These are phyloP conservation scores for Rhopalosiphum nymphaeae DNA, from an alignment of 2,888 invertebrate genomes.

Conservation along the genomic window DNA sequence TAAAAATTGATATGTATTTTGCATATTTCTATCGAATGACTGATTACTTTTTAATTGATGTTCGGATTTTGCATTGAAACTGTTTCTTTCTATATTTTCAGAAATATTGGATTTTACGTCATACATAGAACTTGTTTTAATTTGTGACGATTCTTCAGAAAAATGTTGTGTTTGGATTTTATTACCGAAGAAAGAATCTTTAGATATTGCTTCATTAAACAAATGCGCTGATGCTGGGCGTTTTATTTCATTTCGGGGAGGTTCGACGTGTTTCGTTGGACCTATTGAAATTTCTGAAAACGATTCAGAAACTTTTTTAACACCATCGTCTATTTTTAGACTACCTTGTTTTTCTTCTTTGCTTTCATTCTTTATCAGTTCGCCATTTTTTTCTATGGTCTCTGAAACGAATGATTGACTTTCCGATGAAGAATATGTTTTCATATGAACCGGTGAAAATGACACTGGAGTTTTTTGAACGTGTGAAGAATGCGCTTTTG, in stretches of 20 bases:
- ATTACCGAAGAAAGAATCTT: not conserved
- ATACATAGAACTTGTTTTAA: not conserved
- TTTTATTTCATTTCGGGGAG: slow-evolving; percentile 34
- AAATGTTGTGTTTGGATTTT: not conserved
- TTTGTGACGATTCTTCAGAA: not conserved
- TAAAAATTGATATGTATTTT: slow-evolving; percentile 19
- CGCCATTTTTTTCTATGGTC: slow-evolving; percentile 25
- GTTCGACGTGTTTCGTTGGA: slow-evolving; percentile 36
- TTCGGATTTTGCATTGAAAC: not conserved
- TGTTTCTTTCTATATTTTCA: slow-evolving; percentile 26
- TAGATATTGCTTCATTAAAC: slow-evolving; percentile 17
- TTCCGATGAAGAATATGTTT: slow-evolving; percentile 49
- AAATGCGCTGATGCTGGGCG: slow-evolving; percentile 22
- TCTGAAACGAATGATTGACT: slow-evolving; percentile 43
- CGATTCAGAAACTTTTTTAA: slow-evolving; percentile 33
- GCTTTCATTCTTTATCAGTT: slow-evolving; percentile 33
- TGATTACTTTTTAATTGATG: not conserved
- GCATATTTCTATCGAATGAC: not conserved
- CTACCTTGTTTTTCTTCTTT: slow-evolving; percentile 42
- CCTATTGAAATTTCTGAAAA: slow-evolving; percentile 36
- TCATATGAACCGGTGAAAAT: not conserved
- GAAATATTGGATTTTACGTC: not conserved
- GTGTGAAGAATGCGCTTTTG: slow-evolving; percentile 68
- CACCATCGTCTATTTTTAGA: slow-evolving; percentile 39
- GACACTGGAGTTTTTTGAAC: not conserved